Percentiles rank a stretch among this genome's conserved stretches.
These are phyloP conservation scores for Zaprionus bogoriensis DNA, from an alignment of 2,888 invertebrate species.

Conservation along the genomic window DNA sequence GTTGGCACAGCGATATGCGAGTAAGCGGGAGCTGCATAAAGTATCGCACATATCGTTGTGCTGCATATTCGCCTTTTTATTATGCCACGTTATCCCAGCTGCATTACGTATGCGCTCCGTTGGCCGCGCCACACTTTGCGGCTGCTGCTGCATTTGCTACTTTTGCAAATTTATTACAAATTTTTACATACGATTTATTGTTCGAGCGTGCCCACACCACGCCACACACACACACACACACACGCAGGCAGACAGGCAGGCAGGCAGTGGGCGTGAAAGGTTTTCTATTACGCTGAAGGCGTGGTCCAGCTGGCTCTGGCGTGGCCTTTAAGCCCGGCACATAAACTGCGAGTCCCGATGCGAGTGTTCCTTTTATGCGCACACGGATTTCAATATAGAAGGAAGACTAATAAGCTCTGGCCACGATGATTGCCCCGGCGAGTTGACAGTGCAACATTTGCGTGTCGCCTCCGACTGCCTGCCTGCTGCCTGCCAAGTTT, in stretches of 20 bases:
- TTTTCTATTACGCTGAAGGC: constrained; percentile 52
- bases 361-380: too few species aligned
- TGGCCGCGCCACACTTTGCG: constrained; percentile 48
- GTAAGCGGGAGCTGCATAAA: constrained; percentile 6
- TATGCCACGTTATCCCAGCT: constrained; percentile 60
- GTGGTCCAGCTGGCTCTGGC: constrained; percentile 15
- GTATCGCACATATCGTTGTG: constrained; percentile 49
- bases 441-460: constrained; percentile 62
- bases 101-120: constrained; percentile 68
- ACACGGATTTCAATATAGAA: constrained; percentile 18
- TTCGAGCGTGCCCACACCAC: constrained; percentile 58
- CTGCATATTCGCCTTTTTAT: constrained; percentile 60
- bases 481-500: constrained; percentile 60
- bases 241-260: not conserved
- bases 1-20: constrained; percentile 8
- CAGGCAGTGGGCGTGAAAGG: constrained; percentile 14
- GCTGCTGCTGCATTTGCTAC: constrained; percentile 65
- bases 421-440: constrained; percentile 48
- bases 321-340: constrained; percentile 32
- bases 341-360: too few species aligned
- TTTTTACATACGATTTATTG: constrained; percentile 76
- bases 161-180: constrained; percentile 75
- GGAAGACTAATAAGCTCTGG: constrained; percentile 65
- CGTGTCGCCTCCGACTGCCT: too few species aligned
- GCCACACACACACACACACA: too few species aligned